Evolutionary conservation across 2,797 vertebrate genomes (phyloP), one percentile per base, ranked within the genome.

Genomic region (Pantherophis vulpinus): DNA sequence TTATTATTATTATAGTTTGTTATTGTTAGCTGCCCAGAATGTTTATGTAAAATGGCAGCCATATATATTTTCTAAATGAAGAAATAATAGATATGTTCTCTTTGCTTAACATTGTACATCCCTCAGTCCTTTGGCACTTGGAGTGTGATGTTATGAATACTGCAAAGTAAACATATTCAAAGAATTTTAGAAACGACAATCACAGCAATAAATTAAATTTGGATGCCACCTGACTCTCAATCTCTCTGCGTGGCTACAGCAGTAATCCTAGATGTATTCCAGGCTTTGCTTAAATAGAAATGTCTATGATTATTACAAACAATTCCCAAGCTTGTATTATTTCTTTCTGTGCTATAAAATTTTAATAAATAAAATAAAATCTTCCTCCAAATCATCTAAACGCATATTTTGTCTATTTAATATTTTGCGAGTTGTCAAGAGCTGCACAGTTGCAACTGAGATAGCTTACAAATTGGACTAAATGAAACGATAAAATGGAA

Each of bases 401-500:
- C 4, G 32, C 74, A 12, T 23, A 47, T 47, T 83, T 47, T 47
- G 74, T 83, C 37, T 8, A 47, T 83, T 83, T 83, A 42, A 83
- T 83, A 83, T 42, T 79, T 79, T 79, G 32, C 37, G 23, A 47
- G 20, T 83, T 83, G 74, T 83, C 74, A 42, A 79, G 18, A 23
- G 74, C 37, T 23, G 37, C 74, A 83, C 74, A 83, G 4, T 47
- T 47, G 74, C 20, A 83, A 47, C 37, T 11, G 74, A 83, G 37
- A 47, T 83, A 83, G 74, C 18, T 83, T 83, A 83, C 37, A 47
- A 83, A 83, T 25, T 47, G 37, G 37, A 83, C 37, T 83, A 83
- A 83, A 83, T 83, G 9, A 23, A 83, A 47, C 12, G 37, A 25
- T 83, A 96, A 95, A 95, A 95, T 97, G 94, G 94, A 27, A 51